phyloP scores from a whole-genome alignment of 2,888 invertebrate genomes.

The Brachypterus glaber region DNA sequence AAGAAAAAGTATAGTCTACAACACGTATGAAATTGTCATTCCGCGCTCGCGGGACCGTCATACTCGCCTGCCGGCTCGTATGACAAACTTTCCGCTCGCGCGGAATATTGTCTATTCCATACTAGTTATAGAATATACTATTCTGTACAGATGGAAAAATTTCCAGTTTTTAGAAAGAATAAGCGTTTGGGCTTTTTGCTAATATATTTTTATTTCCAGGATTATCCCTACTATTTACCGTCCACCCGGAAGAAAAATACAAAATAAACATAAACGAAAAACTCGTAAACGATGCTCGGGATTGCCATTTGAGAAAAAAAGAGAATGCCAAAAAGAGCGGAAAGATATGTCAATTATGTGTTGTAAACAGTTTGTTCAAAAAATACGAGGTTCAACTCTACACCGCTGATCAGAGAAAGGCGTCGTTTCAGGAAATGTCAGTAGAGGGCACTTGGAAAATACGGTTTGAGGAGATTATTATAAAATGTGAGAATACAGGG shows the following conservation, averaged over 20 bases:
- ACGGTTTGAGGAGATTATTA: constrained; percentile 47
- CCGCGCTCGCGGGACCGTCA: no score
- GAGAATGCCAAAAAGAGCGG: constrained; percentile 23
- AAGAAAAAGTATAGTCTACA: no score
- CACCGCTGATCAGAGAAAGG: constrained; percentile 40
- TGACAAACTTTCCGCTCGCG: no score
- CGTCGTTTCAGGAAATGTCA: constrained; percentile 40
- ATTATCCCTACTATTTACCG: no score
- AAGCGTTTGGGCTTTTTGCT: no score
- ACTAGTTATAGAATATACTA: no score
- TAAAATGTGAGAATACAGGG: constrained; percentile 44
- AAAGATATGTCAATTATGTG: constrained; percentile 41
- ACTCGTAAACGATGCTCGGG: constrained; percentile 43
- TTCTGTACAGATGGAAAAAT: neutral
- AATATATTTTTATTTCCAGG: no score
- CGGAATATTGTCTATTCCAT: no score
- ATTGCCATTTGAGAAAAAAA: constrained; percentile 48
- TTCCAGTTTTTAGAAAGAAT: no score
- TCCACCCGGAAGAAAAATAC: constrained; percentile 19
- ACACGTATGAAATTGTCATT: no score
- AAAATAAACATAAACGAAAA: constrained; percentile 24
- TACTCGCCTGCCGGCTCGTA: no score
- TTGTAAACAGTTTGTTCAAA: constrained; percentile 38
- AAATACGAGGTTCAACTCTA: constrained; percentile 50
- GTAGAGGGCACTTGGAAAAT: constrained; percentile 55